Evolutionary conservation across 1,140 invertebrate species (phyloP).

Genomic region (Zaprionus gabonicus): DNA sequence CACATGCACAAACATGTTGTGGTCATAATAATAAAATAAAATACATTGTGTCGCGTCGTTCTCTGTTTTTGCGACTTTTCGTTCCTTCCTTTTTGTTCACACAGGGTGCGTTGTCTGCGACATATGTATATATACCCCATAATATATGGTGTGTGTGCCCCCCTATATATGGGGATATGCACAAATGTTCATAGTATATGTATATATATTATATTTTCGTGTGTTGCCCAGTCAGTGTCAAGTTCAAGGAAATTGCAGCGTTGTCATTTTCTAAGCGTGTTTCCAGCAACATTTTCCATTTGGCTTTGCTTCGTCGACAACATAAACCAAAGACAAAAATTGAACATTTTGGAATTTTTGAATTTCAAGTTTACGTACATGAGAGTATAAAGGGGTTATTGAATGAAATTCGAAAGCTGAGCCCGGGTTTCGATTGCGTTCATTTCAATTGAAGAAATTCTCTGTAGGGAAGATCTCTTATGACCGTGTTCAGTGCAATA

Average conservation of each 20-base stretch:
- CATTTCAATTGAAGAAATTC: constrained; percentile 71
- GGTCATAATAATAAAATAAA: constrained; percentile 19
- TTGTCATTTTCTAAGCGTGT: constrained; percentile 68
- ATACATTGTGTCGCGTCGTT: constrained; percentile 5
- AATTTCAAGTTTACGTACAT: constrained; percentile 11
- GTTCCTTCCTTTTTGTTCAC: constrained; percentile 10
- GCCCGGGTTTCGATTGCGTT: constrained; percentile 42
- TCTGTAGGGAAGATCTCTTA: constrained; percentile 47
- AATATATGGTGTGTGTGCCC: neutral
- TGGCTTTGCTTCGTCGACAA: constrained; percentile 4
- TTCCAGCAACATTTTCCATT: constrained; percentile 25
- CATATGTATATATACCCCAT: neutral
- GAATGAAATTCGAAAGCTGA: constrained; percentile 67
- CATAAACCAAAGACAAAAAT: constrained; percentile 12
- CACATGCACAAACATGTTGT: constrained; percentile 18
- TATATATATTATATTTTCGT: constrained; percentile 35
- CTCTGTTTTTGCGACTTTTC: constrained; percentile 3
- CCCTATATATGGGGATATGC: constrained; percentile 18
- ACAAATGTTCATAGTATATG: constrained; percentile 13
- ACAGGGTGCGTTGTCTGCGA: constrained; percentile 51
- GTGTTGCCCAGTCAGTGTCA: constrained; percentile 67
- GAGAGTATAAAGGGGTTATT: constrained; percentile 57
- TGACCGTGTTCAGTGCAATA: constrained; percentile 10
- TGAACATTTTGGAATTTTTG: constrained; percentile 21
- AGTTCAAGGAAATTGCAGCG: constrained; percentile 80